Conservation (phyloP, 2,888 invertebrate species). For the Trachelus iudaicus region DNA sequence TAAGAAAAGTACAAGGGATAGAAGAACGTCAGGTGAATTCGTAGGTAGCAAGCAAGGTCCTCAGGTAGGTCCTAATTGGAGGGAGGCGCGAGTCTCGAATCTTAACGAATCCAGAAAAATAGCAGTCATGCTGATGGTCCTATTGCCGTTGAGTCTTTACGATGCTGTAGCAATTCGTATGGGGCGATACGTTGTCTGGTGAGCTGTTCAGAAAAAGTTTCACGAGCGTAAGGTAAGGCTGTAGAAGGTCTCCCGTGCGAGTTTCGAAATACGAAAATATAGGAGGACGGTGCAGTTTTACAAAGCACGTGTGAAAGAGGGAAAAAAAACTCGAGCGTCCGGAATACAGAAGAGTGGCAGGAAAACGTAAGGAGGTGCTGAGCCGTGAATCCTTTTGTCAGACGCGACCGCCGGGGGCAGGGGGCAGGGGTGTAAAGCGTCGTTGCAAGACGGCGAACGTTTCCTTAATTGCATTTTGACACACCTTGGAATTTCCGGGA, state of each 20-base stretch:
- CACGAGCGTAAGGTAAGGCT: background rate
- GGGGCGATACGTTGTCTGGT: background rate
- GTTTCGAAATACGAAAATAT: background rate
- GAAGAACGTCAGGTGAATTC: background rate
- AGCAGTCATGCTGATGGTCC: background rate
- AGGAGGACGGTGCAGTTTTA: background rate
- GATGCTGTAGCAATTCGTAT: background rate
- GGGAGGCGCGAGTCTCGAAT: background rate
- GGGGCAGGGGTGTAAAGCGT: background rate
- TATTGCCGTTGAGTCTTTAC: background rate
- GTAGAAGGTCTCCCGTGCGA: background rate
- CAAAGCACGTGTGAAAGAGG: background rate
- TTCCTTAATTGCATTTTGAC: conserved; percentile 61
- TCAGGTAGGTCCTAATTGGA: background rate
- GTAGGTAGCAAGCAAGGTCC: background rate
- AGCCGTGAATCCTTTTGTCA: background rate
- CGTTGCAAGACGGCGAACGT: conserved; percentile 42
- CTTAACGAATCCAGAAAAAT: background rate
- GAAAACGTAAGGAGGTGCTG: background rate
- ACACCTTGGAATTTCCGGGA: conserved; percentile 44
- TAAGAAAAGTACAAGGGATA: background rate
- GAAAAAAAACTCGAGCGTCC: background rate
- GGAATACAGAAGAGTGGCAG: background rate
- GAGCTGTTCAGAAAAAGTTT: background rate
- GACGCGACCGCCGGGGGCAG: background rate